Conservation (phyloP, 2,113 vertebrate genomes). For the Sceloporus undulatus region DNA sequence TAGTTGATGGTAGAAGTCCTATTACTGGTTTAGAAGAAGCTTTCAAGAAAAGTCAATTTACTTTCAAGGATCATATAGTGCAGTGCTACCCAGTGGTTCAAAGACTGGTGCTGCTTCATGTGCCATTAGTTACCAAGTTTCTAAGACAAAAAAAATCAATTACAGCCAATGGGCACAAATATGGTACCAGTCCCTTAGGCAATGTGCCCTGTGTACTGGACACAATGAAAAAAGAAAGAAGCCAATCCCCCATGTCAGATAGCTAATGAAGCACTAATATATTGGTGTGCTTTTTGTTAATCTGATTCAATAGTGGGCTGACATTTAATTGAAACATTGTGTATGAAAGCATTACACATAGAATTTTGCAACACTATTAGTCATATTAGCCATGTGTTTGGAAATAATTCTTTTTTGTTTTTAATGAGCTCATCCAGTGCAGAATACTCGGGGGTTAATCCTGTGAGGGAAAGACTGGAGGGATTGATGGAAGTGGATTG, state of each 20-base stretch:
- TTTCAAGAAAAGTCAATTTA: conserved; percentile 3
- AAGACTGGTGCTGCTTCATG: no score
- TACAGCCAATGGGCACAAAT: no score
- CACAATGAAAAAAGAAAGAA: no score
- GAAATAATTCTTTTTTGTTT: conserved; percentile 44
- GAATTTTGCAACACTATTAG: conserved; percentile 39
- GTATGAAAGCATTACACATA: conserved; percentile 18
- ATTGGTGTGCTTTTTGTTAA: neutral
- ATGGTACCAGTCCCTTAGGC: no score
- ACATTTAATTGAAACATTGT: neutral
- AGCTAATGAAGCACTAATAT: no score
- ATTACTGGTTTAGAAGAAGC: neutral
- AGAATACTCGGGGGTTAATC: conserved; percentile 47
- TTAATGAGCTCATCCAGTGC: conserved; percentile 48
- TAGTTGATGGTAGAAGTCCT: conserved; percentile 10
- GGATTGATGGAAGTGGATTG: neutral
- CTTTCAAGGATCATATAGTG: neutral
- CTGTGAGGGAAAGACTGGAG: conserved; percentile 7
- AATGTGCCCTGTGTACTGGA: no score
- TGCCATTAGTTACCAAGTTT: no score
- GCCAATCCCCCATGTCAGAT: no score
- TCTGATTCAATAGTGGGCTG: conserved; percentile 22
- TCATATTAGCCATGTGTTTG: neutral
- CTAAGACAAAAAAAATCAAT: no score
- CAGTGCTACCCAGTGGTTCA: no score